phyloP scores from a whole-genome alignment of 2,888 invertebrate genomes.

The Lissonota sp. region DNA sequence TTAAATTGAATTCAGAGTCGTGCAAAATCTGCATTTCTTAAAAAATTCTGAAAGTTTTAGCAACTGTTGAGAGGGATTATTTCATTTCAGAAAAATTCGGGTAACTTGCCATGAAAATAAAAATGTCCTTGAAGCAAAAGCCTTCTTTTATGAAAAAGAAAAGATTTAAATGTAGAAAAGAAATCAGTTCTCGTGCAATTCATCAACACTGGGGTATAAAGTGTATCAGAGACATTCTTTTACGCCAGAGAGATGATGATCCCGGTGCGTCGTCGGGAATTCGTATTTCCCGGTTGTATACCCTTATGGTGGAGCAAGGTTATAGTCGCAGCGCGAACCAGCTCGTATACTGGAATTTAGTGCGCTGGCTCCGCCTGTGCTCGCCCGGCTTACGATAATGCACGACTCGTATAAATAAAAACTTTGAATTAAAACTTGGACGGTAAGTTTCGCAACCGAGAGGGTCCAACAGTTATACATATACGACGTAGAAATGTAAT shows the following conservation, averaged over 20 bases:
- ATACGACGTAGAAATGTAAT: neutral
- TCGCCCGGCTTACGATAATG: conserved; percentile 70
- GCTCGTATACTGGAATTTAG: conserved; percentile 34
- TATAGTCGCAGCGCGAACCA: neutral
- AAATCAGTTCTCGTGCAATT: too few species aligned
- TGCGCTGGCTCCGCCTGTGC: conserved; percentile 9
- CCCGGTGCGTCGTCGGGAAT: conserved; percentile 25
- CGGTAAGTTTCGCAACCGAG: conserved; percentile 69
- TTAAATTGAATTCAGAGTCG: too few species aligned
- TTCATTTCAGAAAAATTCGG: too few species aligned
- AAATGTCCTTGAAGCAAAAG: too few species aligned
- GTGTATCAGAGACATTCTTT: conserved; percentile 6
- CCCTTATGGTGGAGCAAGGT: conserved; percentile 1
- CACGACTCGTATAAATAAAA: conserved; percentile 75
- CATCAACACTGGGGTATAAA: neutral
- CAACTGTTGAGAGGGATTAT: too few species aligned
- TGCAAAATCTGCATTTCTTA: too few species aligned
- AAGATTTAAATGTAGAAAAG: too few species aligned
- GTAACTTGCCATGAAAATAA: too few species aligned
- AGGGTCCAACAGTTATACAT: conserved; percentile 12
- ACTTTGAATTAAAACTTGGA: conserved; percentile 77
- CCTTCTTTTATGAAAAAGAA: too few species aligned
- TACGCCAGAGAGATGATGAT: conserved; percentile 1
- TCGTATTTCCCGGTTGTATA: conserved; percentile 4
- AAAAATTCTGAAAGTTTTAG: too few species aligned